A percentile compares a stretch with the other conserved stretches of the same genome.
These are phyloP conservation scores for Riparia riparia DNA, from an alignment of 2,113 vertebrate genomes.

Conservation along the genomic window DNA sequence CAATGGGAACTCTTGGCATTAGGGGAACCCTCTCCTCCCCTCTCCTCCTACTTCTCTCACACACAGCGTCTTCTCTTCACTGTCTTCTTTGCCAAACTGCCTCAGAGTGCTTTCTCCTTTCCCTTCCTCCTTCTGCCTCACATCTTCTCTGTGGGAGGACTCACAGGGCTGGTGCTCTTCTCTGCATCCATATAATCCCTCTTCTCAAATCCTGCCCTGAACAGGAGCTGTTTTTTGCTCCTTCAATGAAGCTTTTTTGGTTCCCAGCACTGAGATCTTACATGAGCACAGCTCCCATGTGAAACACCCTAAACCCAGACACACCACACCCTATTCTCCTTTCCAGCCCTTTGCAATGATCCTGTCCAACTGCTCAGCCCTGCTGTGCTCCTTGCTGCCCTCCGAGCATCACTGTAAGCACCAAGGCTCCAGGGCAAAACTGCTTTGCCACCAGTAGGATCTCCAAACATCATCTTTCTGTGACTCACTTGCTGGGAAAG, in stretches of 20 bases:
- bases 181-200: background rate
- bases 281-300: accelerated
- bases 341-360: background rate
- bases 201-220: background rate
- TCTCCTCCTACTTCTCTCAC: slow-evolving; percentile 16
- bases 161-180: background rate
- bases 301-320: background rate
- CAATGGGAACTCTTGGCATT: background rate
- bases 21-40: too few species aligned
- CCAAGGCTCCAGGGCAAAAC: background rate
- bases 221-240: background rate
- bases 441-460: background rate
- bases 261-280: background rate
- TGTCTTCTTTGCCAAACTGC: background rate
- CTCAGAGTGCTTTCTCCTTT: background rate
- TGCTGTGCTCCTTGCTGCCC: background rate
- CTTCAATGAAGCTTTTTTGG: background rate
- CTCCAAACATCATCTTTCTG: background rate
- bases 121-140: background rate
- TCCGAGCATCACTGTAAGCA: background rate
- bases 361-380: background rate
- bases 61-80: background rate
- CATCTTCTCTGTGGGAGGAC: slow-evolving; percentile 28
- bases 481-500: slow-evolving; percentile 19
- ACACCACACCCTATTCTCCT: background rate